phyloP scores from a whole-genome alignment of 92 coral and sea anemone species.

The Diadumene lineata region DNA sequence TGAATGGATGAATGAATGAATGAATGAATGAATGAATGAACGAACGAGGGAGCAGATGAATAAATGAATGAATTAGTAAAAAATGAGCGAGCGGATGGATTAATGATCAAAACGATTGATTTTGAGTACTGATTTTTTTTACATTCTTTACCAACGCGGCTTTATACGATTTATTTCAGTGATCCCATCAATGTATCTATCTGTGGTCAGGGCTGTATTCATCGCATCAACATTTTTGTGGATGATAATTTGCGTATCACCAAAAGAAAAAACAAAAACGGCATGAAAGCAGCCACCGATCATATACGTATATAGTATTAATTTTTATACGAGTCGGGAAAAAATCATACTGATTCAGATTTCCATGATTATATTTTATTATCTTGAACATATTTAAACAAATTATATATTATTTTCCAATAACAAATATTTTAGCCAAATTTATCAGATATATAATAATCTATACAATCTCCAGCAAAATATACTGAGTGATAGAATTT shows the following conservation, averaged over 20 bases:
- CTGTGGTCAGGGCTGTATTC: conserved; percentile 55
- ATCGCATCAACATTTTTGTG: conserved; percentile 69
- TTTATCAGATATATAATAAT: too few species aligned
- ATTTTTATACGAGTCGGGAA: neutral
- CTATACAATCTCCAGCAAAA: too few species aligned
- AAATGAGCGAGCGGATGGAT: neutral
- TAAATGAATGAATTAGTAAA: neutral
- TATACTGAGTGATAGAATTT: too few species aligned
- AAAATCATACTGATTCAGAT: too few species aligned
- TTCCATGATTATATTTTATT: too few species aligned
- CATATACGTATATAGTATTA: neutral
- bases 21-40: neutral
- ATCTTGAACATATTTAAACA: too few species aligned
- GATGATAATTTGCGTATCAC: conserved; percentile 48
- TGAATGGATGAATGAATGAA: neutral
- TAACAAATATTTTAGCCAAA: too few species aligned
- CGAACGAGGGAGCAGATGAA: neutral
- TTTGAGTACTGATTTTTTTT: neutral
- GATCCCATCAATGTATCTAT: conserved; percentile 47
- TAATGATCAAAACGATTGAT: neutral
- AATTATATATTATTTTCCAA: too few species aligned
- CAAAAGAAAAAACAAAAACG: conserved; percentile 32
- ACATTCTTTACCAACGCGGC: neutral
- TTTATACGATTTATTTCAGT: conserved; percentile 52
- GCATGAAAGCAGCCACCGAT: neutral